Evolutionary conservation across 2,797 vertebrate genomes (phyloP).

Genomic region (Paratrypauchen microcephalus): DNA sequence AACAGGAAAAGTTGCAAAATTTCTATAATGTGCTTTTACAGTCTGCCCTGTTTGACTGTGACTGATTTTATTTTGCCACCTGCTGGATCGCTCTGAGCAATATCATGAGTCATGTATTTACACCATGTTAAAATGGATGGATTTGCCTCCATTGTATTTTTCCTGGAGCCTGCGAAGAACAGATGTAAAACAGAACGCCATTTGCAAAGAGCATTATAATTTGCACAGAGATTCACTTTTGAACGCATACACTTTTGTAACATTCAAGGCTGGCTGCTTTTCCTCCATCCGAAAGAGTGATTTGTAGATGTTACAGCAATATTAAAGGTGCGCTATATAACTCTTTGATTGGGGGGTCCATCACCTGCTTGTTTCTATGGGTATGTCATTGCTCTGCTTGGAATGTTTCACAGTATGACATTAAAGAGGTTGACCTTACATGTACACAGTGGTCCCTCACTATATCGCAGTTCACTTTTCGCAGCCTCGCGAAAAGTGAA

Average conservation of each 20-base stretch:
- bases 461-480: no score
- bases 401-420: no score
- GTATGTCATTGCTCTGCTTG: no score
- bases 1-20: not conserved
- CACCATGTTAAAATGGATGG: not conserved
- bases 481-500: no score
- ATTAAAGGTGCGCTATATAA: no score
- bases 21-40: not conserved
- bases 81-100: not conserved
- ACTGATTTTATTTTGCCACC: slow-evolving; percentile 1
- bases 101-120: slow-evolving; percentile 3
- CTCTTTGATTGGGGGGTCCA: no score
- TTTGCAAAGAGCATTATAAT: slow-evolving; percentile 17
- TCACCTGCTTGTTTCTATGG: no score
- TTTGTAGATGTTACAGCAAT: slow-evolving; percentile 6
- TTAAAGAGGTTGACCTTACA: no score
- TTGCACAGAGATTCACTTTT: slow-evolving; percentile 38
- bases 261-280: slow-evolving; percentile 23
- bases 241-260: slow-evolving; percentile 29
- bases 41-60: slow-evolving; percentile 8
- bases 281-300: slow-evolving; percentile 49
- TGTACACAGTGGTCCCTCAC: no score
- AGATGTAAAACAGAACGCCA: not conserved
- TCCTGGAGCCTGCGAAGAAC: not conserved
- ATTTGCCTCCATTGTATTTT: not conserved